Percentiles rank a stretch among this genome's conserved stretches.
These are phyloP conservation scores for Indicator indicator DNA, from an alignment of 2,113 vertebrate species.

Conservation along the genomic window DNA sequence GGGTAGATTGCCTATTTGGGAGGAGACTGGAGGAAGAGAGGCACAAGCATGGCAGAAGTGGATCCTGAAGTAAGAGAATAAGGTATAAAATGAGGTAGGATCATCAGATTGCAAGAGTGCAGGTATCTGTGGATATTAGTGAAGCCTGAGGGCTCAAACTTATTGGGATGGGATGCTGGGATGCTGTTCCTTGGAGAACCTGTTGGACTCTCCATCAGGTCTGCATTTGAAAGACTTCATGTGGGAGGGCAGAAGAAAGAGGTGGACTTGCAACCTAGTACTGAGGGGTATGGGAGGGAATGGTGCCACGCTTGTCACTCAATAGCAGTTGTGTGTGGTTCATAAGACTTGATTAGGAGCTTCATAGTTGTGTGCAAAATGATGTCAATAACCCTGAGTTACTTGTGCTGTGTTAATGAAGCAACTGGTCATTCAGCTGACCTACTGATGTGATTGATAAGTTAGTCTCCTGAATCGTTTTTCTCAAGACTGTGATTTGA, in stretches of 20 bases:
- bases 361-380: neutral
- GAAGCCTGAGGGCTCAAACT: neutral
- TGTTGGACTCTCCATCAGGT: neutral
- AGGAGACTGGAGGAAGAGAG: neutral
- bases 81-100: neutral
- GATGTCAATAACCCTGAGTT: neutral
- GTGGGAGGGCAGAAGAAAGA: neutral
- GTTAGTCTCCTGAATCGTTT: neutral
- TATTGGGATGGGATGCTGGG: neutral
- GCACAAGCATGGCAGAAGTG: neutral
- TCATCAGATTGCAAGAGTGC: neutral
- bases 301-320: neutral
- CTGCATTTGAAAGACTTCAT: neutral
- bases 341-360: neutral
- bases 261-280: neutral
- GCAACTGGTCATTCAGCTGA: neutral
- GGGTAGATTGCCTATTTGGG: neutral
- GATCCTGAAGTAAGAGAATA: neutral
- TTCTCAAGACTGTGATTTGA: neutral
- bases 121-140: neutral
- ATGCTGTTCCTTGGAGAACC: neutral
- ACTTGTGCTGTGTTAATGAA: neutral
- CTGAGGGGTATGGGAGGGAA: neutral
- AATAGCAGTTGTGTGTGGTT: neutral
- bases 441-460: neutral